Base-by-base conservation (phyloP, 2,888 invertebrate genomes). In the Drosophila seclusa region DNA sequence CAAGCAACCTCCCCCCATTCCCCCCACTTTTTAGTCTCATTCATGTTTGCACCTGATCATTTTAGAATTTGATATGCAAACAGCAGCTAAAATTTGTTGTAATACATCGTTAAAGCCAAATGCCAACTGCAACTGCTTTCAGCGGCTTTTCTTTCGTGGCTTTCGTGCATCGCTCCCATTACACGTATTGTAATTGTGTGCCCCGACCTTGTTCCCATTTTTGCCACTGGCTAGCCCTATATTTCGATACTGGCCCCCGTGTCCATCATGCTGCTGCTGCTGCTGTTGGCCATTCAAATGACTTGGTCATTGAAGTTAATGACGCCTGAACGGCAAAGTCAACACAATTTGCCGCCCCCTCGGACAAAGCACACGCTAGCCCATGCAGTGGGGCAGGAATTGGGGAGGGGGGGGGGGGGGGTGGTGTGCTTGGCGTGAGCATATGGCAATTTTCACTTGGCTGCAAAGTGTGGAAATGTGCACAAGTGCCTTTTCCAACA, bases 21-120 rank as follows among this genome's bases (percentile, higher is more conserved):
- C 21, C 55, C 21, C 1, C 5, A 21, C 7, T 6, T 45, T 2
- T 4, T 21, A 21, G 13, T 13, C 10, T 11, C 42, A 42, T 87
- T 84, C 76, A 80, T 76, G 75, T 84, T 87, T 85, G 85, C 87
- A 89, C 79, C 89, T 89, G 89, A 85, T 85, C 84, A 87, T 89
- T 89, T 65, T 54, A 21, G 76, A 72, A 89, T 89, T 87, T 89
- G 73, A 84, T 76, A 89, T 87, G 90, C 85, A 89, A 89, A 87
- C 88, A 27, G 18, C 68, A 54, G 49, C 52, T 13, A n/a, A 45
- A 38, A 38, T 16, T 55, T 42, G 68, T 82, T 82, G 81, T 87
- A 84, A 78, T 76, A 84, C 72, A 75, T 84, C 79, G 85, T 85
- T 82, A 79, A 73, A 76, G 40, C 40, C 36, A 53, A 76, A 76